Evolutionary conservation across 2,888 invertebrate genomes (phyloP), one percentile per base, ranked within the genome.

Genomic region (Argynnis bischoffii): DNA sequence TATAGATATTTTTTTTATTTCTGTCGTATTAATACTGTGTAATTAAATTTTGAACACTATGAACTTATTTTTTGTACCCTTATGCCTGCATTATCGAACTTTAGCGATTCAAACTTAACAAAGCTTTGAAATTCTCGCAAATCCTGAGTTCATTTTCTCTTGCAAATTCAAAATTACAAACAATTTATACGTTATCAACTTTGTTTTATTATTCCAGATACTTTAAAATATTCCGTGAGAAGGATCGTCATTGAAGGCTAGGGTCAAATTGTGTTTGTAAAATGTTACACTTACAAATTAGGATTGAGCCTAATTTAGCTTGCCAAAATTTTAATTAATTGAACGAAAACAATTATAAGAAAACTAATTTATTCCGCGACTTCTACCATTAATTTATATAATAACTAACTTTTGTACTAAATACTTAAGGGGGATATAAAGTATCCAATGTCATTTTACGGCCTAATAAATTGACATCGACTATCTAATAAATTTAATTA

Each of bases 181-280:
- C 69, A 69, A 66, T 66, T 66, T 66, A 69, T 57, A 66, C 66
- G 57, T 63, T 63, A 66, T 66, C 66, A 66, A 69, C 63, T 69
- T 69, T 66, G 57, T 66, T 69, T 63, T 66, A 66, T 57, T 63
- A 69, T 69, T 63, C 56, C 61, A 63, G 35, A 48, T 50, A 66
- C 54, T 63, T 63, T 66, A 18, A 54, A 66, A n/a, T 54, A 66
- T 60, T 31, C 47, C 16, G 35, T 18, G 51, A 14, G 16, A 35
- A 51, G 41, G 61, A 18, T 61, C 48, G 15, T 31, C 16, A 31
- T 35, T 6, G 48, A 60, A n/a, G 31, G 47, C 26, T 13, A 48
- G 13, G 15, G 46, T 60, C 13, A 13, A 50, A 60, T 48, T 11
- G 15, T 60, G 55, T 55, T 55, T 55, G 35, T 31, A 55, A 31